Conservation (phyloP, 1,140 invertebrate species). For the Macrotrachela quadricornifera region DNA sequence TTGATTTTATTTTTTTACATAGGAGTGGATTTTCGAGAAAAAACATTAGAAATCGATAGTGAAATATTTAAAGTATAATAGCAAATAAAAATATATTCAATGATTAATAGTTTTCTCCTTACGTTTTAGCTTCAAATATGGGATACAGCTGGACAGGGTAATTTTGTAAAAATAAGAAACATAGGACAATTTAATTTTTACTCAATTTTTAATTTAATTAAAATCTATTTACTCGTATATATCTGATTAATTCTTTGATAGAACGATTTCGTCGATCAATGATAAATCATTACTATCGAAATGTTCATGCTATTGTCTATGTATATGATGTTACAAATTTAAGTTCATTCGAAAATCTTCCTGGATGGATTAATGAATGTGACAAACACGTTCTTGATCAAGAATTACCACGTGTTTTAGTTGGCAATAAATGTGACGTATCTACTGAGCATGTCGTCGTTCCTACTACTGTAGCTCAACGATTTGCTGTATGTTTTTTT, state of each 20-base stretch:
- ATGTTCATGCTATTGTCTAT: slow-evolving; percentile 57
- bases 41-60: slow-evolving; percentile 43
- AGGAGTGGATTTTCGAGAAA: slow-evolving; percentile 59
- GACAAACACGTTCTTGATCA: slow-evolving; percentile 41
- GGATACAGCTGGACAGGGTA: slow-evolving; percentile 36
- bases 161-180: not conserved
- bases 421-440: slow-evolving; percentile 49
- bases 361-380: slow-evolving; percentile 52
- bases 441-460: not conserved
- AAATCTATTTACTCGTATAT: no score
- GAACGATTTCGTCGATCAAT: slow-evolving; percentile 49
- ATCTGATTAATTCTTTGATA: slow-evolving; percentile 18
- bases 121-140: slow-evolving; percentile 33
- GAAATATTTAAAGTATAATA: slow-evolving; percentile 46
- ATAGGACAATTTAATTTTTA: no score
- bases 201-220: no score
- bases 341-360: slow-evolving; percentile 43
- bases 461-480: slow-evolving; percentile 1
- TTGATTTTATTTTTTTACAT: no score
- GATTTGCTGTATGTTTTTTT: not conserved
- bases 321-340: slow-evolving; percentile 45
- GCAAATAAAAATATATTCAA: no score
- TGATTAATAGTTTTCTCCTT: no score
- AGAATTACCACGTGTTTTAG: slow-evolving; percentile 48
- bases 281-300: slow-evolving; percentile 58